phyloP scores from a whole-genome alignment of 2,888 invertebrate species.

The Chydorus sphaericus region DNA sequence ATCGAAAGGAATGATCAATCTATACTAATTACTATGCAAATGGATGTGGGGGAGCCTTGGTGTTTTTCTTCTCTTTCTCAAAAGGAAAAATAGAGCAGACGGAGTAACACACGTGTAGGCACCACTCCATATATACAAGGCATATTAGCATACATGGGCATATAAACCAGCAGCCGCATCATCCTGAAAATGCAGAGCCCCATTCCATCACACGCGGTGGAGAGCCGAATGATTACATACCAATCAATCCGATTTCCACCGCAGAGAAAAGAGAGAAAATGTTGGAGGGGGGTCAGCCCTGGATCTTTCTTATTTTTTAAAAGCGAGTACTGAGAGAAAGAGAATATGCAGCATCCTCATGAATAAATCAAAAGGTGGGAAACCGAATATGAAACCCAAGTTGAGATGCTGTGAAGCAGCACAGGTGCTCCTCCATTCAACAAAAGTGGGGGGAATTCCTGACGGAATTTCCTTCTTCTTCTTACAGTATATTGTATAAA shows the following conservation, averaged over 20 bases:
- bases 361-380: constrained; percentile 6
- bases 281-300: not conserved
- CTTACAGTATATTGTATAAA: too few relatives aligned
- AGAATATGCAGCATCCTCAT: not conserved
- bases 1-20: too few relatives aligned
- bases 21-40: too few relatives aligned
- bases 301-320: not conserved
- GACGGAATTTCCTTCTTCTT: too few relatives aligned
- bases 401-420: too few relatives aligned
- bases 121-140: too few relatives aligned
- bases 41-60: not conserved
- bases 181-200: not conserved
- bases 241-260: constrained; percentile 1
- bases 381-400: too few relatives aligned
- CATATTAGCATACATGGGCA: not conserved
- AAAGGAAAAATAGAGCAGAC: not conserved
- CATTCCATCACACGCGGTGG: not conserved
- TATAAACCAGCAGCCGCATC: not conserved
- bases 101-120: too few relatives aligned
- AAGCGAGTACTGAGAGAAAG: not conserved
- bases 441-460: too few relatives aligned
- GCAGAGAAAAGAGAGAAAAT: not conserved
- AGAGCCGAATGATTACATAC: not conserved
- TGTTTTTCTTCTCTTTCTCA: not conserved
- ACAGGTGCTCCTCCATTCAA: too few relatives aligned